A percentile compares a stretch with the other conserved stretches of the same genome.
phyloP scores from a whole-genome alignment of 2,797 vertebrate genomes.

The Squalus acanthias region DNA sequence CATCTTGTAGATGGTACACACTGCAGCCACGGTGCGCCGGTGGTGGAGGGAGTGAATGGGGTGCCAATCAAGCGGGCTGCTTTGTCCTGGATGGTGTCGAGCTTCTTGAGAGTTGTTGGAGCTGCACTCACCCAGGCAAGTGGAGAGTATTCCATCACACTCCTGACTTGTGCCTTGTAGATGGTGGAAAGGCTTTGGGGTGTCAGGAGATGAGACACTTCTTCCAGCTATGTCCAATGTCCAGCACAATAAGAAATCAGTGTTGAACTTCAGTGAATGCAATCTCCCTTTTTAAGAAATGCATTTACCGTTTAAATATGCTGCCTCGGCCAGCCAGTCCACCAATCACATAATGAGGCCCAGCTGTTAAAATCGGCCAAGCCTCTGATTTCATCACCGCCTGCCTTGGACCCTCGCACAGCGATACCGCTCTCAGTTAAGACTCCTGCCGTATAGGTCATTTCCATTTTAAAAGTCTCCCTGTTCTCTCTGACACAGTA shows the following conservation, averaged over 20 bases:
- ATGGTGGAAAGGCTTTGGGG: too few species aligned
- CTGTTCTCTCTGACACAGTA: neutral
- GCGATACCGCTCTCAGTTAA: too few species aligned
- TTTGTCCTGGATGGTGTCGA: too few species aligned
- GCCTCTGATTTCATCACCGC: neutral
- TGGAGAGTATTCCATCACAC: too few species aligned
- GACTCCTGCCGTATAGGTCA: neutral
- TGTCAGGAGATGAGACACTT: too few species aligned
- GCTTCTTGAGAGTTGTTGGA: too few species aligned
- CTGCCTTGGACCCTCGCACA: neutral
- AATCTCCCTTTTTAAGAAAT: neutral
- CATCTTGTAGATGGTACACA: too few species aligned
- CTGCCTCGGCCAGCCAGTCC: neutral
- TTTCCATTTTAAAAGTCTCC: neutral
- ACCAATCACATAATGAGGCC: neutral
- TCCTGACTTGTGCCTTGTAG: too few species aligned
- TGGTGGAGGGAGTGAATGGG: too few species aligned
- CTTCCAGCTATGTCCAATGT: neutral
- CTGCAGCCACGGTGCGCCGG: too few species aligned
- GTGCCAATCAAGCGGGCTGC: too few species aligned
- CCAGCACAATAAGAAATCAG: neutral
- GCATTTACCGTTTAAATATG: neutral
- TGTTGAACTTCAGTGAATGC: neutral
- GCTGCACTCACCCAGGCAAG: too few species aligned
- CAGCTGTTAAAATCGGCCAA: neutral